Conservation (phyloP, 2,797 vertebrate species). For the Coendou prehensilis region DNA sequence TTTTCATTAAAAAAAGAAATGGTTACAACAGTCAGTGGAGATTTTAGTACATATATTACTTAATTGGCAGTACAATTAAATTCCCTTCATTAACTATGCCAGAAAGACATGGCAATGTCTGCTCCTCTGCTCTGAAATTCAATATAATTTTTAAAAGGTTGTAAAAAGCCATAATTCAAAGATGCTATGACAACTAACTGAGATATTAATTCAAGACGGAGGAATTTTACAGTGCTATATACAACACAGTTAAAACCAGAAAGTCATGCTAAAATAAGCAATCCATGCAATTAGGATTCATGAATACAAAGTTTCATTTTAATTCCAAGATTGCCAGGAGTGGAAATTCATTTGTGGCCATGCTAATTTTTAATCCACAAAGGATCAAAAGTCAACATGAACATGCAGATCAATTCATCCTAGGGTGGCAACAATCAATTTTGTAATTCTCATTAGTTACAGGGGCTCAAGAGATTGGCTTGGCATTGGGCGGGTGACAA, state of each 20-base stretch:
- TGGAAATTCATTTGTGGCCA: slow-evolving; percentile 64
- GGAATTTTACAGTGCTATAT: slow-evolving; percentile 42
- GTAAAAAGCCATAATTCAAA: slow-evolving; percentile 61
- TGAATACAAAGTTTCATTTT: slow-evolving; percentile 60
- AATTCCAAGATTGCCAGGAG: slow-evolving; percentile 60
- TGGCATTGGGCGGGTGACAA: slow-evolving; percentile 40
- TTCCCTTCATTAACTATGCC: slow-evolving; percentile 48
- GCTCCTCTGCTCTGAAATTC: slow-evolving; percentile 21
- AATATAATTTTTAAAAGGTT: slow-evolving; percentile 23
- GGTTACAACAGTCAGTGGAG: background rate
- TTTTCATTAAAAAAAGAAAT: slow-evolving; percentile 34
- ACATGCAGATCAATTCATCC: slow-evolving; percentile 68
- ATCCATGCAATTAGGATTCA: slow-evolving; percentile 68
- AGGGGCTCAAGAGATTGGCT: slow-evolving; percentile 50
- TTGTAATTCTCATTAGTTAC: slow-evolving; percentile 68
- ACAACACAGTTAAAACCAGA: background rate
- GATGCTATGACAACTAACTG: background rate
- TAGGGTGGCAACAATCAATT: slow-evolving; percentile 55
- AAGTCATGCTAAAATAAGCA: slow-evolving; percentile 11
- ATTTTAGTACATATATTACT: background rate
- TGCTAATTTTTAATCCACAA: slow-evolving; percentile 72
- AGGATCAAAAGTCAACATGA: slow-evolving; percentile 76
- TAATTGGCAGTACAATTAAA: slow-evolving; percentile 59
- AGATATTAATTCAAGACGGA: slow-evolving; percentile 51
- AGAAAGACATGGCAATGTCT: background rate